Evolutionary conservation across 2,113 vertebrate genomes (phyloP).

Genomic region (Phylloscopus trochiloides): DNA sequence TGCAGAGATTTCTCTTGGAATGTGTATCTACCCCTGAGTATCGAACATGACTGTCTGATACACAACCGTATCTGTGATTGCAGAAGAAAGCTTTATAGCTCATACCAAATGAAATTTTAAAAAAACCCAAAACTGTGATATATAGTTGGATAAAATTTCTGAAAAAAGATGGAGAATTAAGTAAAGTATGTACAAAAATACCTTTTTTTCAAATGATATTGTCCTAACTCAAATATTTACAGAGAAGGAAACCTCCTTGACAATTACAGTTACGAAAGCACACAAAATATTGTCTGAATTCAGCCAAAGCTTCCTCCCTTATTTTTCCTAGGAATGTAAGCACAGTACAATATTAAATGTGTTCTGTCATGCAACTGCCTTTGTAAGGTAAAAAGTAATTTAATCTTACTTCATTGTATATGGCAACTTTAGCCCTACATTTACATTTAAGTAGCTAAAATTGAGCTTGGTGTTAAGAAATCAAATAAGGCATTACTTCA

Average conservation of each 20-base stretch:
- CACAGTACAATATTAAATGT: neutral
- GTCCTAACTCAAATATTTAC: neutral
- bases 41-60: neutral
- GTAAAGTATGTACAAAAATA: neutral
- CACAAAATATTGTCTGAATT: neutral
- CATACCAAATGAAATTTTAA: neutral
- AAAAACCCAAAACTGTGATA: neutral
- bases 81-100: neutral
- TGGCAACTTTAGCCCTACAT: neutral
- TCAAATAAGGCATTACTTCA: neutral
- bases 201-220: neutral
- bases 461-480: neutral
- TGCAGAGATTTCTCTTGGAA: neutral
- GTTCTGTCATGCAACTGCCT: neutral
- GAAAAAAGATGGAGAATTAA: neutral
- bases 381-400: neutral
- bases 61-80: neutral
- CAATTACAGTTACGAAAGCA: neutral
- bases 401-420: neutral
- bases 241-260: neutral
- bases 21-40: neutral
- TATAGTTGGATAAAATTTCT: neutral
- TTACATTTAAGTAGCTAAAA: neutral
- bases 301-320: neutral
- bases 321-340: neutral